phyloP scores from a whole-genome alignment of 2,888 invertebrate species.

The Erpobdella octoculata region DNA sequence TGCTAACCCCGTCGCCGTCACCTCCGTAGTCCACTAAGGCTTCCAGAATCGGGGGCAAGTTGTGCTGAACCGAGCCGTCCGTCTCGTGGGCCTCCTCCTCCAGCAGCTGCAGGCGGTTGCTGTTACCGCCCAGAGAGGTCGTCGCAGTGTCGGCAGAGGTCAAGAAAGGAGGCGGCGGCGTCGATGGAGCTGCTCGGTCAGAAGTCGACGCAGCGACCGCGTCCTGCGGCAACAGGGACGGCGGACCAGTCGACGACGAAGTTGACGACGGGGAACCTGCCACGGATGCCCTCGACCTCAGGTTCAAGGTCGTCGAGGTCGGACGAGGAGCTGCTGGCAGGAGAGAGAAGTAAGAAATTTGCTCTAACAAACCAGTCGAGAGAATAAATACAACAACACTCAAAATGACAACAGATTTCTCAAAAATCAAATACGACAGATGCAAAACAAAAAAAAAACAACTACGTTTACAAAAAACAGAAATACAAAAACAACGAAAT shows the following conservation, averaged over 20 bases:
- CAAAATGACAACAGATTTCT: neutral
- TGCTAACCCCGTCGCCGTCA: no score
- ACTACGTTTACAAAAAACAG: no score
- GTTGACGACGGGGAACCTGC: neutral
- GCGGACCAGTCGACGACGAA: neutral
- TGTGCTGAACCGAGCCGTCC: no score
- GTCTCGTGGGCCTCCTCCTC: neutral
- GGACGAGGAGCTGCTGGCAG: neutral
- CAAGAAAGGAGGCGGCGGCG: neutral
- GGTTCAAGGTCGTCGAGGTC: neutral
- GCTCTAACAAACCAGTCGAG: neutral
- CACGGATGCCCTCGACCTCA: neutral
- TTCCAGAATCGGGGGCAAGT: no score
- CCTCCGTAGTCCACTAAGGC: no score
- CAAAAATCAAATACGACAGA: no score
- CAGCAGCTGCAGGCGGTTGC: neutral
- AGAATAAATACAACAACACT: neutral
- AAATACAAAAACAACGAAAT: no score
- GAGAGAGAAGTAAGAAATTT: neutral
- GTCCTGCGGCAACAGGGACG: conserved; percentile 2
- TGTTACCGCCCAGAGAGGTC: neutral
- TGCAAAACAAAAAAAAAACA: no score
- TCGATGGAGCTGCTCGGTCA: no score
- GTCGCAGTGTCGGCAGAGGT: neutral
- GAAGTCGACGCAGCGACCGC: neutral